Evolutionary conservation across 1,140 invertebrate genomes (phyloP), one percentile per base, ranked within the genome.

Genomic region (Vanessa atalanta): DNA sequence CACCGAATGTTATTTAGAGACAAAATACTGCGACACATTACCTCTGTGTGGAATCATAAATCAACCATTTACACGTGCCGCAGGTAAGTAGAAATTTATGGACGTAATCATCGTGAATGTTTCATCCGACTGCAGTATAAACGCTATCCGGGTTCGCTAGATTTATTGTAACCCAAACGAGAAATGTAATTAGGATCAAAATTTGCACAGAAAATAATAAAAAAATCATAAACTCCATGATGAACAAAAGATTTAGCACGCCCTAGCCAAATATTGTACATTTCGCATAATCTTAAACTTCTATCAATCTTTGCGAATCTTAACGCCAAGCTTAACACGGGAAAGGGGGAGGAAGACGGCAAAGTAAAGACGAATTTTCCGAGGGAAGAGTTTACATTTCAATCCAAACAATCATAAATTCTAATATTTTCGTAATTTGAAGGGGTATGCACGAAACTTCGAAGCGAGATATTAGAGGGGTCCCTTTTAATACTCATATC

Each of bases 41-140:
- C 68, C 68, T 70, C 57, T 70, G 66, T 51, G 75, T 26, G 70
- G 55, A 50, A 57, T 75, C 48, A 73, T 79, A 78, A 79, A 78
- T 82, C 75, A 82, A 78, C 73, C 63, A 82, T 79, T 81, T 81
- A 78, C 73, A 76, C 63, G 66, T 77, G 72, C 37, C 61, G 65
- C 77, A 70, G 70, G 75, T 82, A 76, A 76, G 73, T 68, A 72
- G 65, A 71, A 77, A 77, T 82, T 82, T 79, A 82, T 79, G 76
- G 78, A 73, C 26, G 68, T 79, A 79, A 81, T 79, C 71, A 78
- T 71, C 68, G 70, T 67, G 67, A 70, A 81, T 78, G 73, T 76
- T 78, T 78, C 71, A 79, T 65, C 64, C 60, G 43, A 72, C 60
- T 76, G 65, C 77, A 78, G 73, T 76, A 74, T 65, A 60, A 51